Percentiles rank a stretch among this genome's conserved stretches.
Evolutionary conservation across 2,888 invertebrate genomes (phyloP).

Genomic region (Dermolepida albohirtum): DNA sequence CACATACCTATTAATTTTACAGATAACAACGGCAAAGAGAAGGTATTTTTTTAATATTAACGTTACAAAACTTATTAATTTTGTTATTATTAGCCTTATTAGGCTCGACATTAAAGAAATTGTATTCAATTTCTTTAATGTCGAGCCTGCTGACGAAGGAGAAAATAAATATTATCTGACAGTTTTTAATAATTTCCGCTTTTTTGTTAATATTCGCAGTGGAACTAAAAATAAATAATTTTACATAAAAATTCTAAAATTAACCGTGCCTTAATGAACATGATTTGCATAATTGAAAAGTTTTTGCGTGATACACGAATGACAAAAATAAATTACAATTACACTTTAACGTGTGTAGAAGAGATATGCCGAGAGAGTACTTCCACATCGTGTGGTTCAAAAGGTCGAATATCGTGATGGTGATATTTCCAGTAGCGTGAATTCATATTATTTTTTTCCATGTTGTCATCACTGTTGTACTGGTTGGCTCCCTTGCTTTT

Average conservation of each 20-base stretch:
- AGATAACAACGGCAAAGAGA: too few relatives aligned
- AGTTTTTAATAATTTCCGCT: too few relatives aligned
- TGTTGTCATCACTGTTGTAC: slow-evolving; percentile 5
- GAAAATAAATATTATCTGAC: too few relatives aligned
- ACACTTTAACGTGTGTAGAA: slow-evolving; percentile 26
- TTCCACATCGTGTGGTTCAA: slow-evolving; percentile 36
- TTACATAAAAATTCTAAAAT: slow-evolving; percentile 4
- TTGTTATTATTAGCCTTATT: too few relatives aligned
- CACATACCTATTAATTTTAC: too few relatives aligned
- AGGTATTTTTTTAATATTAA: too few relatives aligned
- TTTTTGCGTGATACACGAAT: slow-evolving; percentile 12
- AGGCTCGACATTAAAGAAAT: too few relatives aligned
- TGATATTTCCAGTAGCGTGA: slow-evolving; percentile 42
- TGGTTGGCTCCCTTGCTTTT: slow-evolving; percentile 45
- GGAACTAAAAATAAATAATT: too few relatives aligned
- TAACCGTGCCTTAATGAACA: slow-evolving; percentile 21
- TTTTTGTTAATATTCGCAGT: too few relatives aligned
- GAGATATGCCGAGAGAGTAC: slow-evolving; percentile 25
- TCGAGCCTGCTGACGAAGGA: too few relatives aligned
- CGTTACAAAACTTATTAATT: too few relatives aligned
- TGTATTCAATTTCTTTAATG: too few relatives aligned
- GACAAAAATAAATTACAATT: slow-evolving; percentile 38
- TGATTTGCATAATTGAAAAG: slow-evolving; percentile 31
- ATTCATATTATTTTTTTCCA: slow-evolving; percentile 46
- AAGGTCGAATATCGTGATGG: slow-evolving; percentile 11